phyloP scores from a whole-genome alignment of 92 coral and sea anemone genomes.

The Epizoanthus rinbou region DNA sequence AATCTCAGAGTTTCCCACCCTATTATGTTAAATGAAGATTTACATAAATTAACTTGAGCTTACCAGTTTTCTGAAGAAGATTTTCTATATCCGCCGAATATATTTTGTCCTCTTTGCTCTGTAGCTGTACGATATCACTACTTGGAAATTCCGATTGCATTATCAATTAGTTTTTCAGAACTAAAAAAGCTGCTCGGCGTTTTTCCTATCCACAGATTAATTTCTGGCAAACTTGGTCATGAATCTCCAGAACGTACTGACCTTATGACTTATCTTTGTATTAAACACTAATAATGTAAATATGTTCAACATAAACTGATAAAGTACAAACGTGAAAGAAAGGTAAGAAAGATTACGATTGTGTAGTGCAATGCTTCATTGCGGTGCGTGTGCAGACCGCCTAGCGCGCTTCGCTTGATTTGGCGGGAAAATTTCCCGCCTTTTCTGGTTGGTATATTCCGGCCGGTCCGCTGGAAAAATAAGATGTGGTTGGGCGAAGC shows the following conservation, averaged over 20 bases:
- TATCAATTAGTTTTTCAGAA: not conserved
- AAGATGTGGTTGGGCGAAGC: too few species aligned
- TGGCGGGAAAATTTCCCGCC: constrained; percentile 71
- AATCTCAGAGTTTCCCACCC: too few species aligned
- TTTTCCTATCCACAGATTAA: too few species aligned
- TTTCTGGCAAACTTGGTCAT: too few species aligned
- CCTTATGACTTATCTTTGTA: too few species aligned
- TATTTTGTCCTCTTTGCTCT: constrained; percentile 22
- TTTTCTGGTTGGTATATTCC: constrained; percentile 18
- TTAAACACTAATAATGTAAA: too few species aligned
- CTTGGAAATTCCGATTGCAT: constrained; percentile 15
- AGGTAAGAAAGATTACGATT: too few species aligned
- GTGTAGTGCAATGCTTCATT: not conserved
- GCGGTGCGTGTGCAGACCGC: constrained; percentile 10
- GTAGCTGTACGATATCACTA: not conserved
- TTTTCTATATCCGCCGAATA: constrained; percentile 84
- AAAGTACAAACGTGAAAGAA: too few species aligned
- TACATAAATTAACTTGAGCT: not conserved
- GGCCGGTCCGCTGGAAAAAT: too few species aligned
- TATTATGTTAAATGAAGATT: not conserved
- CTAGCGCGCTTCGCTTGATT: constrained; percentile 5
- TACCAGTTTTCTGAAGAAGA: constrained; percentile 91
- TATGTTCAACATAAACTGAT: too few species aligned
- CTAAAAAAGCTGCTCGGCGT: not conserved
- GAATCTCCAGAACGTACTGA: too few species aligned